These are phyloP conservation scores for Protosalanx chinensis DNA, from an alignment of 2,797 vertebrate genomes.

Conservation along the genomic window DNA sequence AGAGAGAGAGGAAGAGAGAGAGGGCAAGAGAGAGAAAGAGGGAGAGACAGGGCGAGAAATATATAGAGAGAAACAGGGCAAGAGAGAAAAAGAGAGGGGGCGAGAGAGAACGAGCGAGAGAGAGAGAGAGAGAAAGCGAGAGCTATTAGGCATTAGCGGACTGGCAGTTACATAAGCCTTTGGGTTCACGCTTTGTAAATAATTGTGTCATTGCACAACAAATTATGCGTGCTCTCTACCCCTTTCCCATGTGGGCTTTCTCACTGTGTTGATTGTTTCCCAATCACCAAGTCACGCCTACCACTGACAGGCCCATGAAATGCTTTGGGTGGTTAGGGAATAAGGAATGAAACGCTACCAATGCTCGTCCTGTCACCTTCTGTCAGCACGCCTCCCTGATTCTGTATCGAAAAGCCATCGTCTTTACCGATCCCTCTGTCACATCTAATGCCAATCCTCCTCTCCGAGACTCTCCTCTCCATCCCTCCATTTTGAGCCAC, in stretches of 20 bases:
- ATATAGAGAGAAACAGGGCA: not conserved
- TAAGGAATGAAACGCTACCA: too few relatives aligned
- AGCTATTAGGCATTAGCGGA: not conserved
- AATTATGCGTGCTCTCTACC: not conserved
- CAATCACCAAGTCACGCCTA: too few relatives aligned
- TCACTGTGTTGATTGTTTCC: too few relatives aligned
- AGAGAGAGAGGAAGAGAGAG: conserved; percentile 16
- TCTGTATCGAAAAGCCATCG: too few relatives aligned
- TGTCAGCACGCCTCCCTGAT: too few relatives aligned
- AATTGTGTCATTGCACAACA: conserved; percentile 43
- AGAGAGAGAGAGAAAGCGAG: not conserved
- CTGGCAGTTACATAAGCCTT: not conserved
- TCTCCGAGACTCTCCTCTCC: too few relatives aligned
- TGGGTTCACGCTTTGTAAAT: conserved; percentile 42
- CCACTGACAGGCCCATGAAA: too few relatives aligned
- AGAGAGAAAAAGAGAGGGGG: not conserved
- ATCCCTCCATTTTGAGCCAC: too few relatives aligned
- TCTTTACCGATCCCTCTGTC: too few relatives aligned
- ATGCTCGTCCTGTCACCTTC: too few relatives aligned
- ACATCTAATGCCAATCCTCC: too few relatives aligned
- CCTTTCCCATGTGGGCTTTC: not conserved
- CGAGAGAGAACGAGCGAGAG: conserved; percentile 1
- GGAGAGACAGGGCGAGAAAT: not conserved
- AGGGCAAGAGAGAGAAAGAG: not conserved
- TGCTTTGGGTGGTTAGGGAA: too few relatives aligned